Conservation (phyloP, 2,113 vertebrate genomes). For the Helogale parvula region DNA sequence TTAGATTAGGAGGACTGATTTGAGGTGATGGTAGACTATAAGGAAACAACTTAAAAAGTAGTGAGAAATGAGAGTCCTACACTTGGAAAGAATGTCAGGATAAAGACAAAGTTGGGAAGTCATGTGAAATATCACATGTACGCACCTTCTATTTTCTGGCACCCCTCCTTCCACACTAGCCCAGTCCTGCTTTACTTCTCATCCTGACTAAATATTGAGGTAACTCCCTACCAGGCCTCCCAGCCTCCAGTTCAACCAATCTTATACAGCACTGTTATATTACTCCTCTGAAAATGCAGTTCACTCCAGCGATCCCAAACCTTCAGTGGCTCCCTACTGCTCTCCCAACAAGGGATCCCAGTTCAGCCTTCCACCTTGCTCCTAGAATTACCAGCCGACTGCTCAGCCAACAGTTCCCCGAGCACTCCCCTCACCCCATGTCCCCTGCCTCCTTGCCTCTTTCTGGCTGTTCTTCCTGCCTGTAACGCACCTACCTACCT, state of each 20-base stretch:
- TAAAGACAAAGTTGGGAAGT: not conserved
- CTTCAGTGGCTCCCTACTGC: not conserved
- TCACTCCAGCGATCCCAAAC: not conserved
- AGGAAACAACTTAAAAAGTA: not conserved
- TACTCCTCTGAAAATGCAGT: not conserved
- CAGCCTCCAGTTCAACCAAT: not conserved
- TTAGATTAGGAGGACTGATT: not conserved
- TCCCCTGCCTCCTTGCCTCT: not conserved
- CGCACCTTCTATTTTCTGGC: not conserved
- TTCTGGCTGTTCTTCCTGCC: not conserved
- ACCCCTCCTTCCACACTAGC: not conserved
- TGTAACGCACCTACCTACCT: not conserved
- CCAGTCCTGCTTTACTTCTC: not conserved
- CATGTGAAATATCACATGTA: not conserved
- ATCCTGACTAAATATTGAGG: not conserved
- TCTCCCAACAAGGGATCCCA: not conserved
- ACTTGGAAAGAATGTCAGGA: not conserved
- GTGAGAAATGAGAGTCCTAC: not conserved
- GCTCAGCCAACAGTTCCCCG: not conserved
- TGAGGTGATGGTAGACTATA: not conserved
- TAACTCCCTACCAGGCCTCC: not conserved
- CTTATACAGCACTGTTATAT: not conserved
- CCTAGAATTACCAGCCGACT: not conserved
- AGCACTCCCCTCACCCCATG: rapidly evolving
- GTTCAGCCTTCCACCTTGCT: not conserved